phyloP scores from a whole-genome alignment of 2,797 vertebrate genomes.

The Sebastes iracundus region DNA sequence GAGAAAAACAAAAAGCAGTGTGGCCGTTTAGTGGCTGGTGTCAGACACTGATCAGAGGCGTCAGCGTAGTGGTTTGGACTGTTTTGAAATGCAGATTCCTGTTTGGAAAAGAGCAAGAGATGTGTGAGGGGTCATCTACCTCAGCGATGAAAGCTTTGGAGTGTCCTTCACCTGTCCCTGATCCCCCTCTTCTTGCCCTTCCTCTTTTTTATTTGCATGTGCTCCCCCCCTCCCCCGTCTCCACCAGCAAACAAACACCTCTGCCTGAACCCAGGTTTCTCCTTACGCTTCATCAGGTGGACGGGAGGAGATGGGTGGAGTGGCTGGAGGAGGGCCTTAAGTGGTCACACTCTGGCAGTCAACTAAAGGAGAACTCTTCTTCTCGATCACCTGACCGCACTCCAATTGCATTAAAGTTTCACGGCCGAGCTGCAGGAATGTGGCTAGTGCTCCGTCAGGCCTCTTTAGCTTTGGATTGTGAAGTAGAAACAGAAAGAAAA shows the following conservation, averaged over 20 bases:
- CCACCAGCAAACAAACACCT: constrained; percentile 3
- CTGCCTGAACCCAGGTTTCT: constrained; percentile 22
- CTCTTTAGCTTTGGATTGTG: constrained; percentile 2
- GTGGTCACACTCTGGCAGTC: constrained; percentile 41
- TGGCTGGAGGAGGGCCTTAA: neutral
- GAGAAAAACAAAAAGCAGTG: neutral
- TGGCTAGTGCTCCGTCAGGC: neutral
- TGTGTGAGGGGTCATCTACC: neutral
- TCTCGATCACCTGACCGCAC: constrained; percentile 21
- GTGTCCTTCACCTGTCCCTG: constrained; percentile 34
- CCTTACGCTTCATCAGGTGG: constrained; percentile 33
- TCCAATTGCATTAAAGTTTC: constrained; percentile 10
- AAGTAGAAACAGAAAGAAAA: neutral
- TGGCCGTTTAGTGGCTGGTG: neutral
- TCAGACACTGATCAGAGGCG: neutral
- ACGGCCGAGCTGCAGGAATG: constrained; percentile 28
- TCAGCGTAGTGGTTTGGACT: neutral
- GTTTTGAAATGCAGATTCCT: constrained; percentile 2
- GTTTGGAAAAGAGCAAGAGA: neutral
- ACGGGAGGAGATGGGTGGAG: neutral
- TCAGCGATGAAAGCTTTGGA: constrained; percentile 9
- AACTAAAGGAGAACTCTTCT: constrained; percentile 28
- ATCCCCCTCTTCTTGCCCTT: neutral
- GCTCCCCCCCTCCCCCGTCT: neutral
- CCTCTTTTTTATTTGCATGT: neutral